Percentiles rank a stretch among this genome's conserved stretches.
Conservation (phyloP, 2,797 vertebrate genomes). For the Heliangelus exortis region DNA sequence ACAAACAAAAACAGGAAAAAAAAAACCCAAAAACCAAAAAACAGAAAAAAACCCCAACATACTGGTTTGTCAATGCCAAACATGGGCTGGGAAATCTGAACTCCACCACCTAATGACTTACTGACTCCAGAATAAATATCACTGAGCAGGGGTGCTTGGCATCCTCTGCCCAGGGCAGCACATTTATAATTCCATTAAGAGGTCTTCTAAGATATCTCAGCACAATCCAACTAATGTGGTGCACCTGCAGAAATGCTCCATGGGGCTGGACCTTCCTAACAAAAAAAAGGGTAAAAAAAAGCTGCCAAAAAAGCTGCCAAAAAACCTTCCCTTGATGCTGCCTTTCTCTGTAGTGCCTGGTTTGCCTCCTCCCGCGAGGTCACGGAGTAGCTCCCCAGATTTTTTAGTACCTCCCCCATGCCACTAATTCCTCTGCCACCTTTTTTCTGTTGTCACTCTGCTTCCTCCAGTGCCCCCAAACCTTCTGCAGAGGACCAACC, state of each 20-base stretch:
- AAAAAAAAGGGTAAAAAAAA: neutral
- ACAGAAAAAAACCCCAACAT: neutral
- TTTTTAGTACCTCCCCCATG: neutral
- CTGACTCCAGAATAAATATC: slow-evolving; percentile 54
- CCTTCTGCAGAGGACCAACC: neutral
- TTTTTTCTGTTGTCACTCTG: neutral
- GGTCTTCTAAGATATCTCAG: neutral
- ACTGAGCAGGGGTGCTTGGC: neutral
- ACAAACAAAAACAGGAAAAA: too few species aligned
- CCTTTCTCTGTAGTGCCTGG: neutral
- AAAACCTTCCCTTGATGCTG: neutral
- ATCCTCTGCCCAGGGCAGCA: neutral
- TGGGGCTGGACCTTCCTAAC: neutral
- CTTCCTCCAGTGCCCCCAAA: neutral
- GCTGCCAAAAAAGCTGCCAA: too few species aligned
- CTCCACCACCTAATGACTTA: slow-evolving; percentile 33
- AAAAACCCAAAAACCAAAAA: too few species aligned
- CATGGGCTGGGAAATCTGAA: slow-evolving; percentile 62
- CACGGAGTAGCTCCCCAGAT: neutral
- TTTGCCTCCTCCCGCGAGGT: rapidly evolving
- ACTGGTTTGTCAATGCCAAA: slow-evolving; percentile 47
- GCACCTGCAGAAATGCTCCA: neutral
- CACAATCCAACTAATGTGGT: neutral
- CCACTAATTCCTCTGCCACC: neutral
- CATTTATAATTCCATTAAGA: neutral